phyloP scores from a whole-genome alignment of 2,797 vertebrate species.

The Petrocephalus schoutedeni region DNA sequence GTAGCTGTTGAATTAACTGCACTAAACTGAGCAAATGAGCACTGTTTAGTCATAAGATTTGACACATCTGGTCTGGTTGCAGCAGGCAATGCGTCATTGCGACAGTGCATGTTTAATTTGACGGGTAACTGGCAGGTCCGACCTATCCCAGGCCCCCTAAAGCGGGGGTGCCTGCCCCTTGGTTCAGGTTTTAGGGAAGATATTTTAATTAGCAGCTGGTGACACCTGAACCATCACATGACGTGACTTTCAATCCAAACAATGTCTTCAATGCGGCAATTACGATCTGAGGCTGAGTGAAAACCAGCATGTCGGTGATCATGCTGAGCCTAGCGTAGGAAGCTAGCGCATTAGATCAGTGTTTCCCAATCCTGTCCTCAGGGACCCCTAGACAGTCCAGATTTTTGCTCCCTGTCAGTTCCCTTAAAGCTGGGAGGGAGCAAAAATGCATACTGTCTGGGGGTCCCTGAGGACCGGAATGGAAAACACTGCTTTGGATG shows the following conservation, averaged over 20 bases:
- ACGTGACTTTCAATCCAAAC: neutral
- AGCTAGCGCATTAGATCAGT: neutral
- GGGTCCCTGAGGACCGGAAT: neutral
- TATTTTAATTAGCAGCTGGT: slow-evolving; percentile 8
- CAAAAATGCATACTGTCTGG: neutral
- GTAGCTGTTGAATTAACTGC: neutral
- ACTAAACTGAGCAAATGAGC: neutral
- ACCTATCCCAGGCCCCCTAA: neutral
- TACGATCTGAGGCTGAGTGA: neutral
- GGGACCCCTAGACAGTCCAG: neutral
- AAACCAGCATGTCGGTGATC: neutral
- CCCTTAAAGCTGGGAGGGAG: neutral
- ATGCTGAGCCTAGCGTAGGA: neutral
- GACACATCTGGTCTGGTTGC: neutral
- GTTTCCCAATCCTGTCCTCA: neutral
- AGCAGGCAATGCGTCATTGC: neutral
- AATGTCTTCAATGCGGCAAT: neutral
- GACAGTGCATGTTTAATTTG: neutral
- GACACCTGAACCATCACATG: neutral
- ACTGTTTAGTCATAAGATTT: neutral
- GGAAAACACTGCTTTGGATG: neutral
- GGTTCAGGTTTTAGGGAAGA: neutral
- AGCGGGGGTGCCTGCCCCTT: neutral
- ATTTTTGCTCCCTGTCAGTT: neutral
- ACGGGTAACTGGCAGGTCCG: neutral